Evolutionary conservation across 2,797 vertebrate genomes (phyloP), one percentile per base, ranked within the genome.

Genomic region (Pangasius krempfi): DNA sequence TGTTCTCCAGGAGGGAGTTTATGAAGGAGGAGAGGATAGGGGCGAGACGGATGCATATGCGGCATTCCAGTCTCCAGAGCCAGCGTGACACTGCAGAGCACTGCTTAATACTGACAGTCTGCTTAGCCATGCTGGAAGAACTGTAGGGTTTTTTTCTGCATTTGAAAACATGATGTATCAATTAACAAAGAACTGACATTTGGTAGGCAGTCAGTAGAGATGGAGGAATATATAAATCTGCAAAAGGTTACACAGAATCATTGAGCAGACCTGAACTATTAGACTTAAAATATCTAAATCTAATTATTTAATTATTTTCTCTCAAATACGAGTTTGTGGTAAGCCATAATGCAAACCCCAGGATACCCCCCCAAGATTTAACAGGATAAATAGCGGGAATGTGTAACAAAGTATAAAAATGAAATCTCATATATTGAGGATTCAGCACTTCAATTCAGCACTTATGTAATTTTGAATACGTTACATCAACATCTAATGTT

Each of bases 41-140:
- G 85, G 76, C 78, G 83, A 76, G 88, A 87, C 44, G 30, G 27
- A 86, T 78, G 60, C 88, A 60, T 79, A 86, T 89, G 75, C 83
- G 62, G 50, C 76, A 37, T 84, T 84, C 44, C 60, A 4, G 86
- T 89, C 82, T 87, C 85, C 78, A 88, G 70, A 86, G 86, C 85
- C 58, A 60, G 83, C 88, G 78, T 87, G 82, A 84, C 87, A 86
- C 91, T 75, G 89, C 86, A 56, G 88, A 88, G 82, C 73, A 30
- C 72, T 47, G 62, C 85, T 90, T 88, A 87, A 62, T 90, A 88
- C 86, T 87, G 87, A 87, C 85, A 88, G 85, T 81, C 52, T 81
- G 64, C 40, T 81, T 72, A 37, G 37, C 37, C 56, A 25, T 85
- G 37, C 88, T 64, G 54, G 37, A 85, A 68, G 33, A 30, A 52